phyloP scores from a whole-genome alignment of 2,797 vertebrate genomes.

The Leptoclinus maculatus region DNA sequence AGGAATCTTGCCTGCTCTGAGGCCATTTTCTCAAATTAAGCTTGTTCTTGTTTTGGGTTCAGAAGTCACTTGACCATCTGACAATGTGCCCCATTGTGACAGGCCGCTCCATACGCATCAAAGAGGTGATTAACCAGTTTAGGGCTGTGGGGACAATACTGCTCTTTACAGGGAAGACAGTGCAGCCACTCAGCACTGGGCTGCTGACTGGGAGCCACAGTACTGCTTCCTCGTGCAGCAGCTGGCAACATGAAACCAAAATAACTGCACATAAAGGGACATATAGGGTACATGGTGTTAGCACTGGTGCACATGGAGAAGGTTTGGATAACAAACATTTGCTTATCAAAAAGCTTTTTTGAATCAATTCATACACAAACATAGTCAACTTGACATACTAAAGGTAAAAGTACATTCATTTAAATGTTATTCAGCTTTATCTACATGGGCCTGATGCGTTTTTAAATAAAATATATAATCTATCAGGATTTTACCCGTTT shows the following conservation, averaged over 20 bases:
- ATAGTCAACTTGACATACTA: neutral
- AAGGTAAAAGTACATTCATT: neutral
- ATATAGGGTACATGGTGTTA: constrained; percentile 12
- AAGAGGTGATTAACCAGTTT: constrained; percentile 87
- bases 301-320: constrained; percentile 11
- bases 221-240: constrained; percentile 58
- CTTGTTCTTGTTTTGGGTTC: constrained; percentile 82
- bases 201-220: constrained; percentile 58
- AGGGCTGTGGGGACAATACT: constrained; percentile 82
- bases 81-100: constrained; percentile 86
- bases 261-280: constrained; percentile 52
- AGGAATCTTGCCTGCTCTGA: constrained; percentile 69
- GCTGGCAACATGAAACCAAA: constrained; percentile 67
- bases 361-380: neutral
- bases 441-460: neutral
- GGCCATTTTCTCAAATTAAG: constrained; percentile 79
- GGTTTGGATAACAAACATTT: neutral
- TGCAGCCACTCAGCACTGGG: constrained; percentile 74
- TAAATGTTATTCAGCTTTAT: neutral
- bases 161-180: constrained; percentile 83
- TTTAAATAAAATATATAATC: neutral
- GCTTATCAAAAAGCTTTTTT: neutral
- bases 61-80: constrained; percentile 79
- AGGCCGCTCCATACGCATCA: constrained; percentile 82
- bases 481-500: neutral